Evolutionary conservation across 2,888 invertebrate species (phyloP).

Genomic region (Conops quadrifasciatus): DNA sequence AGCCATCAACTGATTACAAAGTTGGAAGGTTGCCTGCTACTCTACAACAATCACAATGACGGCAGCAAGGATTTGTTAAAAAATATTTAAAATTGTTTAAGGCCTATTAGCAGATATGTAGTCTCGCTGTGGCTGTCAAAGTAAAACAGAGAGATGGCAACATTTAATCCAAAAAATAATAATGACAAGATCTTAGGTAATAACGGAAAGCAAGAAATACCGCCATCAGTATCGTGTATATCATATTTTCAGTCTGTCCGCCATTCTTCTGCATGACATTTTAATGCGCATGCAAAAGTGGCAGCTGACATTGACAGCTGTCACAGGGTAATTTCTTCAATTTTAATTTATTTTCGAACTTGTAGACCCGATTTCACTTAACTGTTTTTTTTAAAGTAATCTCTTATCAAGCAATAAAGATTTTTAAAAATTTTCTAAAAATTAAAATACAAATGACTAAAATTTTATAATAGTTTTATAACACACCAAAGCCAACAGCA

Average conservation of each 20-base stretch:
- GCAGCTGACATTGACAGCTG: constrained; percentile 60
- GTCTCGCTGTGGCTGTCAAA: no score
- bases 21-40: constrained; percentile 28
- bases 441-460: no score
- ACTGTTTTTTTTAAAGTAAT: neutral
- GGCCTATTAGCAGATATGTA: no score
- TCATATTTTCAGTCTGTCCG: no score
- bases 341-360: constrained; percentile 18
- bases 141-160: no score
- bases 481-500: no score
- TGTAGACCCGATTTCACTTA: constrained; percentile 14
- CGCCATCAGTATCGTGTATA: no score
- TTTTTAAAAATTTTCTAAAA: no score
- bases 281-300: constrained; percentile 13
- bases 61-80: neutral
- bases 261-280: constrained; percentile 39
- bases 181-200: constrained; percentile 4
- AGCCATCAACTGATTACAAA: constrained; percentile 20
- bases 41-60: constrained; percentile 3
- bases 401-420: no score
- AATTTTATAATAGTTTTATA: no score
- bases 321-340: constrained; percentile 49
- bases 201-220: no score
- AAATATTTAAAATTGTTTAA: neutral
- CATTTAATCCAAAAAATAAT: constrained; percentile 11